Conservation (phyloP, 2,113 vertebrate genomes). For the Formicarius rufipectus region DNA sequence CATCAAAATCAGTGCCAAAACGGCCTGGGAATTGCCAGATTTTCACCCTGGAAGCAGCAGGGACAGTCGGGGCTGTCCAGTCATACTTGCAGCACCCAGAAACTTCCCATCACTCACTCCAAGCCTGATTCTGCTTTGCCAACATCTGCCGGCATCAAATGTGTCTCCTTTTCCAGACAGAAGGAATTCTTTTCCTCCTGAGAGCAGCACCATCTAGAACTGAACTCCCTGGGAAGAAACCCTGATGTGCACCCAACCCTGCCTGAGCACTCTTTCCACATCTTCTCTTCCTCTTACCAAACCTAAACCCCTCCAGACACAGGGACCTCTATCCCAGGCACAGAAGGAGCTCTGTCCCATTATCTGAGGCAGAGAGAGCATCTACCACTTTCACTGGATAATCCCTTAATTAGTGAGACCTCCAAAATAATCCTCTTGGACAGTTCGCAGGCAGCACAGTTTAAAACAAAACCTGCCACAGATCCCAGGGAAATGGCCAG, state of each 20-base stretch:
- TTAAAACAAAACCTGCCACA: neutral
- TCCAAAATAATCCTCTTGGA: conserved; percentile 20
- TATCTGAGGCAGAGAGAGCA: neutral
- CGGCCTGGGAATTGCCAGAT: neutral
- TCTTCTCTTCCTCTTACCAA: neutral
- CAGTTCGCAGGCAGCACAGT: neutral
- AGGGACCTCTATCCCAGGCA: neutral
- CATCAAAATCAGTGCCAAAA: neutral
- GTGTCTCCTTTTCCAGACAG: neutral
- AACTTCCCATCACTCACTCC: neutral
- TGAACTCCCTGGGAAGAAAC: neutral
- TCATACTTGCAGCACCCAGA: neutral
- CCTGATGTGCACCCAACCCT: neutral
- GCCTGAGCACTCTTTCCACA: too few species aligned
- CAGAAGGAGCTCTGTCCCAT: neutral
- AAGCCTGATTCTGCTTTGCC: neutral
- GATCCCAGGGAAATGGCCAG: neutral
- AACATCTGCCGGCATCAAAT: neutral
- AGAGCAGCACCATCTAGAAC: neutral
- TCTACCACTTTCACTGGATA: neutral
- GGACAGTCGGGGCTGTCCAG: neutral
- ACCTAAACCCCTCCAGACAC: neutral
- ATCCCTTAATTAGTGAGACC: conserved; percentile 1
- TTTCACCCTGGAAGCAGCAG: neutral
- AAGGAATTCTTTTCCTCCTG: neutral